A percentile compares a stretch with the other conserved stretches of the same genome.
phyloP scores from a whole-genome alignment of 1,140 invertebrate genomes.

The Helicoverpa zea region DNA sequence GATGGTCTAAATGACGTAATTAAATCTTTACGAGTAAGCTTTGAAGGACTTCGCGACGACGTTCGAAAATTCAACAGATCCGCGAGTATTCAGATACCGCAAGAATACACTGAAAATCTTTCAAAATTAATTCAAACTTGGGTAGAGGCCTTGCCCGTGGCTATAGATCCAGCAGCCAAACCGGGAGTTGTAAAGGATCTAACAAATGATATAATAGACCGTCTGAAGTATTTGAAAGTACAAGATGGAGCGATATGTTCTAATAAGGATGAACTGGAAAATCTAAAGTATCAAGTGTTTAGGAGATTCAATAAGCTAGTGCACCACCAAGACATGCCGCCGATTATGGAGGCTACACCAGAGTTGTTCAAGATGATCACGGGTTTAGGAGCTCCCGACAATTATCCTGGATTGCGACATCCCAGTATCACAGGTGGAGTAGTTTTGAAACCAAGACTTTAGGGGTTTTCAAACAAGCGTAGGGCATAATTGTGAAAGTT shows the following conservation, averaged over 20 bases:
- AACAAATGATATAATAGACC: not conserved
- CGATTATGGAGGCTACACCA: not conserved
- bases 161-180: not conserved
- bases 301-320: conserved; percentile 58
- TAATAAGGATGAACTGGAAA: conserved; percentile 59
- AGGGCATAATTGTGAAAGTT: no score
- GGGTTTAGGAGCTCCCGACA: not conserved
- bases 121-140: not conserved
- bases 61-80: not conserved
- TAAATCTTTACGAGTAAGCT: not conserved
- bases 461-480: no score
- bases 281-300: conserved; percentile 67
- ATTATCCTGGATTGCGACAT: not conserved
- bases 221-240: conserved; percentile 2
- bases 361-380: not conserved
- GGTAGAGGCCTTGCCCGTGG: not conserved
- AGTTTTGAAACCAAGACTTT: no score
- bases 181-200: not conserved
- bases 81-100: not conserved
- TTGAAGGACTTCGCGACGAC: not conserved
- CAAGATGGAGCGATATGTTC: conserved; percentile 49
- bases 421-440: no score
- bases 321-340: not conserved
- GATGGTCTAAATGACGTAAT: no score
- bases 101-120: not conserved